phyloP scores from a whole-genome alignment of 92 coral and sea anemone genomes.

The Chrysogorgia sp. region DNA sequence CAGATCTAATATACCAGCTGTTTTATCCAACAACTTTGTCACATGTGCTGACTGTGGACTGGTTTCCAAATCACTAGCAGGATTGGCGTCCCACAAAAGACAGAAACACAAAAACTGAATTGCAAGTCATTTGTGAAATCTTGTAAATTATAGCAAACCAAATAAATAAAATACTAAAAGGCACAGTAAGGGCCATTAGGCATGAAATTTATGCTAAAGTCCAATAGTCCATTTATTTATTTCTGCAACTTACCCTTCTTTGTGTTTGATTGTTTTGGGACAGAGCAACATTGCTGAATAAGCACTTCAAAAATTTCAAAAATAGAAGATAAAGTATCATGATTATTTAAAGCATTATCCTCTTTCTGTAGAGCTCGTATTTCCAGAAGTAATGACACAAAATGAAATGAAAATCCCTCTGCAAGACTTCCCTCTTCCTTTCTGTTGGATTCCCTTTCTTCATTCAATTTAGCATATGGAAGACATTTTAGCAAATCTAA shows the following conservation, averaged over 20 bases:
- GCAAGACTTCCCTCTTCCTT: constrained; percentile 69
- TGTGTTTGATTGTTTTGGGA: constrained; percentile 62
- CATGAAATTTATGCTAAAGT: too few species aligned
- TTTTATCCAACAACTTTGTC: too few species aligned
- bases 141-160: too few species aligned
- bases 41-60: too few species aligned
- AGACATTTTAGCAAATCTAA: constrained; percentile 76
- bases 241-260: constrained; percentile 84
- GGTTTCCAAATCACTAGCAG: too few species aligned
- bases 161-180: too few species aligned
- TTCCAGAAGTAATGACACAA: constrained; percentile 80
- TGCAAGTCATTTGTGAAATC: too few species aligned
- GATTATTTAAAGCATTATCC: constrained; percentile 47
- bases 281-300: constrained; percentile 70
- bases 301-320: constrained; percentile 69
- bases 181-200: too few species aligned
- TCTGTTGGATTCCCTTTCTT: constrained; percentile 62
- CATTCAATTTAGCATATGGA: constrained; percentile 81
- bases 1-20: too few species aligned
- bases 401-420: constrained; percentile 89
- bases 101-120: too few species aligned
- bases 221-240: too few species aligned
- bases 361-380: constrained; percentile 70
- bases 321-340: constrained; percentile 63
- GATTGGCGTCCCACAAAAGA: too few species aligned